Base-by-base conservation (phyloP, 2,113 vertebrate species). In the Ancistrus triradiatus region DNA sequence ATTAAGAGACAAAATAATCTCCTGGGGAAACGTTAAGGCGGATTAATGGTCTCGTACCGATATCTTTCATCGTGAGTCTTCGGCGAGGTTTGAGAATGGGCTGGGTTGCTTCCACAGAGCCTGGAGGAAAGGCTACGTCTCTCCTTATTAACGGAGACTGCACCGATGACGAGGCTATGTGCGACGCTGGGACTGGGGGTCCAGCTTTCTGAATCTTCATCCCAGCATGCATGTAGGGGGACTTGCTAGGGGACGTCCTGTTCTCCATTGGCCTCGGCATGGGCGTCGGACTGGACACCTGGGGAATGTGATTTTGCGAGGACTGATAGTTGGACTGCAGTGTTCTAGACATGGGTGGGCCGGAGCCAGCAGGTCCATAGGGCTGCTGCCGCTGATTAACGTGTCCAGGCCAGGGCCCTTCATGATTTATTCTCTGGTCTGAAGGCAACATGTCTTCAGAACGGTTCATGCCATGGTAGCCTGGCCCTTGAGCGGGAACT, bases 201-300 rank as follows among this genome's bases (percentile, higher is more conserved):
- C 93, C 95, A 0, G 94, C 91, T 83, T 98, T 99, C 81, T 97
- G 95, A 89, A 98, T 96, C 84, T 97, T 98, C 80, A 95, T 93
- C 78, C 92, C 92, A 50, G 93, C 85, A 78, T 93, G 93, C 87
- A 97, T 88, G 87, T 95, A 98, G 1, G 93, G 90, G 49, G 93
- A 91, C 84, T 98, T 99, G 78, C 91, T 98, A 25, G 96, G 96
- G 43, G 95, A 98, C 46, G 93, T 97, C 75, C 92, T 89, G 78
- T 91, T 96, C 78, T 98, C 96, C 84, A 96, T 87, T 74, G 93
- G 87, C 80, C 93, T 90, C 61, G 93, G 88, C 84, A 95, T 89
- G 83, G 95, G 93, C 33, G 94, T 89, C 40, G 95, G 91, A 79
- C 92, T 98, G 60, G 94, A 92, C 88, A 95, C 95, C 89, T 96